phyloP scores from a whole-genome alignment of 2,113 vertebrate species.

The Saguinus midas region DNA sequence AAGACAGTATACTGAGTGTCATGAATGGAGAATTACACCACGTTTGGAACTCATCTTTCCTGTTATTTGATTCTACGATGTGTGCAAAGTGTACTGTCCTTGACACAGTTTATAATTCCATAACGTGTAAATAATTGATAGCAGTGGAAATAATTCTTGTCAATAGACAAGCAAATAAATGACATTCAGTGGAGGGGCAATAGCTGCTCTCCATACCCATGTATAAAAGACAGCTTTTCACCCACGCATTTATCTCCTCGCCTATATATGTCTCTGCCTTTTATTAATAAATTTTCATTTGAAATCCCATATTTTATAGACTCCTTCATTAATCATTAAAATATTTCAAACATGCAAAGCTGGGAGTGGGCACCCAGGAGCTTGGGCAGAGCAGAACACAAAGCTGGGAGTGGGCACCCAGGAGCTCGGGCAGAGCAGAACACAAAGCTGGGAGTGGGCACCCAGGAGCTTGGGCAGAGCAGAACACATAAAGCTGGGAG shows the following conservation, averaged over 20 bases:
- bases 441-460: too few species aligned
- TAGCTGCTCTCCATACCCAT: background rate
- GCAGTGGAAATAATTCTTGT: background rate
- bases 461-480: too few species aligned
- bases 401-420: too few species aligned
- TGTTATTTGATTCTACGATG: fast-evolving
- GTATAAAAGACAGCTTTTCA: background rate
- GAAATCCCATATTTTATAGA: background rate
- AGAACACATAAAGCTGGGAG: too few species aligned
- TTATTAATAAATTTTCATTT: background rate
- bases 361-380: too few species aligned
- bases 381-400: too few species aligned
- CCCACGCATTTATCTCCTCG: background rate
- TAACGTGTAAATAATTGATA: fast-evolving
- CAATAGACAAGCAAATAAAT: background rate
- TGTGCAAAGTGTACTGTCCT: fast-evolving
- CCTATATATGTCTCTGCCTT: background rate
- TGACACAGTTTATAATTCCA: background rate
- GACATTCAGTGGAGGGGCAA: background rate
- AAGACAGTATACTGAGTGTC: background rate
- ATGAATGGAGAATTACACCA: fast-evolving
- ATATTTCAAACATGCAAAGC: too few species aligned
- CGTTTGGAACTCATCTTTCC: background rate
- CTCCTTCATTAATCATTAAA: background rate
- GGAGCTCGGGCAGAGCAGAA: too few species aligned